A percentile compares a stretch with the other conserved stretches of the same genome.
phyloP scores from a whole-genome alignment of 1,140 invertebrate species.

The Drosophila arizonae region DNA sequence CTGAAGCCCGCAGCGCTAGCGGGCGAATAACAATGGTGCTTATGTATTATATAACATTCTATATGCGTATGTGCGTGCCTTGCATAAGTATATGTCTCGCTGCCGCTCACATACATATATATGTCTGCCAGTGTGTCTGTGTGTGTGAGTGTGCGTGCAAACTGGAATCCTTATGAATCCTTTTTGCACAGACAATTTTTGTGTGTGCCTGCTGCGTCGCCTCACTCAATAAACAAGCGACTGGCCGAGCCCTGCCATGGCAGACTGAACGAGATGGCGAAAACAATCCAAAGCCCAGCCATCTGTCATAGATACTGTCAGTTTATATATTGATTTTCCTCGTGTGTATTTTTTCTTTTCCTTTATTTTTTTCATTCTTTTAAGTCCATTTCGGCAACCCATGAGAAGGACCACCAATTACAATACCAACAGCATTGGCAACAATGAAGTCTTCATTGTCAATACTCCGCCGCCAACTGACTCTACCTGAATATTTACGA shows the following conservation, averaged over 20 bases:
- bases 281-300: constrained; percentile 54
- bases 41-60: constrained; percentile 73
- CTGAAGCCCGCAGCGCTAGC: constrained; percentile 62
- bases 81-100: constrained; percentile 21
- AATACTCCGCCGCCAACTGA: not conserved
- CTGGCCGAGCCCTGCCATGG: constrained; percentile 3
- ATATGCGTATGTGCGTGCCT: constrained; percentile 45
- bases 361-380: not conserved
- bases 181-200: constrained; percentile 55
- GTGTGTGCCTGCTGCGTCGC: constrained; percentile 51
- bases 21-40: constrained; percentile 77
- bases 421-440: constrained; percentile 40
- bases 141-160: constrained; percentile 45
- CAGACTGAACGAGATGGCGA: constrained; percentile 11
- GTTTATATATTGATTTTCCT: constrained; percentile 54
- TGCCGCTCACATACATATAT: not conserved
- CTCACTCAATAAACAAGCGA: constrained; percentile 71
- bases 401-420: constrained; percentile 24
- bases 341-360: not conserved
- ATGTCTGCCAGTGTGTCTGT: constrained; percentile 25
- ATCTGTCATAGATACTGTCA: constrained; percentile 79
- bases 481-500: constrained; percentile 73
- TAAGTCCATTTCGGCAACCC: constrained; percentile 7
- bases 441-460: constrained; percentile 60
- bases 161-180: constrained; percentile 79